These are phyloP conservation scores for Apteryx mantelli DNA, from an alignment of 2,113 vertebrate genomes.

Conservation along the genomic window DNA sequence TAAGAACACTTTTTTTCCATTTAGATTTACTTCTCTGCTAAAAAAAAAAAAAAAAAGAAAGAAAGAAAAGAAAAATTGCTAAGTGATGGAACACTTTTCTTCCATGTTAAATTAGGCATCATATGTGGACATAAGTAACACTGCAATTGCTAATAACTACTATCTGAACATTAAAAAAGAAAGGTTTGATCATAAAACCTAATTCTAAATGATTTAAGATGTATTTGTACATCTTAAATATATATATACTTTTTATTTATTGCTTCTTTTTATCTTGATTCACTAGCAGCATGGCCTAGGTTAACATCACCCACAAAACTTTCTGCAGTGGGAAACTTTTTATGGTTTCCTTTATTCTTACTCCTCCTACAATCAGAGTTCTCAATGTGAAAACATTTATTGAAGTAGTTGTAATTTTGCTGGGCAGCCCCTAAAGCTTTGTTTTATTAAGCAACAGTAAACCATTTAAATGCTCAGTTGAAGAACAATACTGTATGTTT, in stretches of 20 bases:
- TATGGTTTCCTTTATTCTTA: background rate
- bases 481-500: background rate
- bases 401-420: background rate
- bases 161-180: background rate
- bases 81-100: background rate
- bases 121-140: background rate
- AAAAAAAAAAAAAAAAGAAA: too few species aligned
- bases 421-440: background rate
- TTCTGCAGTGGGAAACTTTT: background rate
- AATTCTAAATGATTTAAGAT: background rate
- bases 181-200: background rate
- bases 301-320: background rate
- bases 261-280: background rate
- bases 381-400: background rate
- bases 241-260: too few species aligned
- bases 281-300: background rate
- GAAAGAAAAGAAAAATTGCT: background rate
- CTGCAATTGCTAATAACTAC: background rate
- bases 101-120: background rate
- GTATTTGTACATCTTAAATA: background rate
- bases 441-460: background rate
- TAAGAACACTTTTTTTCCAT: background rate
- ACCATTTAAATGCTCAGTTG: background rate
- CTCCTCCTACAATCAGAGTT: background rate
- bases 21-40: background rate